Conservation (phyloP, 2,888 invertebrate species). For the Trachelus troglodyta region DNA sequence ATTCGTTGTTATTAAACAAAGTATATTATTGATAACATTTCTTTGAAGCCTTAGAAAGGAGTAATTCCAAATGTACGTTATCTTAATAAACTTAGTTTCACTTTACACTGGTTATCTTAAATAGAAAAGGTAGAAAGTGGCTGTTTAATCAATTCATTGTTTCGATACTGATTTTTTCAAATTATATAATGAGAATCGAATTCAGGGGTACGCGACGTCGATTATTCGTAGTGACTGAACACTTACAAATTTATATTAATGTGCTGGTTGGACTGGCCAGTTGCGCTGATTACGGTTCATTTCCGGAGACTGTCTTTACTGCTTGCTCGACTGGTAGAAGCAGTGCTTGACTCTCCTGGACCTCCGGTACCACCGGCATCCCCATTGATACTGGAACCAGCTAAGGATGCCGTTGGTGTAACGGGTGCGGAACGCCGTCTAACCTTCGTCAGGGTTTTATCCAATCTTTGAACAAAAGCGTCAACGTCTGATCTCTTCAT, state of each 20-base stretch:
- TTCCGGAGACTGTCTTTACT: conserved; percentile 62
- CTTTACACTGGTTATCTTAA: background rate
- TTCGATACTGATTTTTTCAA: background rate
- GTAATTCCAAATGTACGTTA: background rate
- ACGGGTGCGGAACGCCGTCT: conserved; percentile 60
- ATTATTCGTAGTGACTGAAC: conserved; percentile 30
- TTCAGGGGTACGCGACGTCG: conserved; percentile 12
- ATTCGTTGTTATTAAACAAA: background rate
- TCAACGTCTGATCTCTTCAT: conserved; percentile 77
- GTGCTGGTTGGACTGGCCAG: conserved; percentile 62
- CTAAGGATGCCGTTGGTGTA: conserved; percentile 59
- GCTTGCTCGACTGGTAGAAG: conserved; percentile 61
- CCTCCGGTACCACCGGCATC: conserved; percentile 57
- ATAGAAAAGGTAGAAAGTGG: background rate
- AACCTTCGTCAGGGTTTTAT: conserved; percentile 70
- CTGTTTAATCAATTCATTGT: background rate
- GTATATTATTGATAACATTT: background rate
- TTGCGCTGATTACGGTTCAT: conserved; percentile 65
- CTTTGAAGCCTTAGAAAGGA: background rate
- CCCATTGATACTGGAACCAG: conserved; percentile 61
- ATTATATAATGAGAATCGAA: background rate
- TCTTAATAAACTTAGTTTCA: background rate
- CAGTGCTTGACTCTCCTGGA: conserved; percentile 60
- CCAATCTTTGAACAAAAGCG: conserved; percentile 74
- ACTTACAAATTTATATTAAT: conserved; percentile 58